phyloP scores from a whole-genome alignment of 2,888 invertebrate genomes.

The Drosophila diplacantha region DNA sequence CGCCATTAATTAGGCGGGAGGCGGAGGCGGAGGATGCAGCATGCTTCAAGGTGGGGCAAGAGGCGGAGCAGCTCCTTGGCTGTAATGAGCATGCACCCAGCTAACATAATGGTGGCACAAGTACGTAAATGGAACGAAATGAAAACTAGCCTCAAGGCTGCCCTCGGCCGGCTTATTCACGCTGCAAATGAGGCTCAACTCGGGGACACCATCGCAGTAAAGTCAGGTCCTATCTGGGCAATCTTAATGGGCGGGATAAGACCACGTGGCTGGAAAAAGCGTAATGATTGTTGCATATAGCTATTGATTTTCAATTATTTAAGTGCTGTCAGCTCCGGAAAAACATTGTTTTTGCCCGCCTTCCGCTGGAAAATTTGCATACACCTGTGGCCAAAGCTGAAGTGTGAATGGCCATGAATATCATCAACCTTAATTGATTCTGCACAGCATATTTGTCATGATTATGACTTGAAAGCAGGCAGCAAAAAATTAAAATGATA shows the following conservation, averaged over 20 bases:
- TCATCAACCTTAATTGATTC: constrained; percentile 12
- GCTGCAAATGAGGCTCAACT: constrained; percentile 36
- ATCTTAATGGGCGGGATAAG: background rate
- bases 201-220: constrained; percentile 16
- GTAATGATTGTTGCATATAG: constrained; percentile 13
- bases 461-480: constrained; percentile 11
- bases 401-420: constrained; percentile 16
- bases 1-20: constrained; percentile 39
- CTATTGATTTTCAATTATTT: constrained; percentile 37
- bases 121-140: constrained; percentile 7
- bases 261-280: background rate
- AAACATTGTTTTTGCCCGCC: constrained; percentile 2
- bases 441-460: constrained; percentile 12
- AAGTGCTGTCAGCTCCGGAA: constrained; percentile 2
- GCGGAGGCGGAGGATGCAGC: constrained; percentile 4
- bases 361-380: constrained; percentile 15
- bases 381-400: background rate
- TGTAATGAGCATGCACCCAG: constrained; percentile 13
- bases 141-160: background rate
- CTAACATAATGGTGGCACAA: constrained; percentile 25
- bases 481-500: constrained; percentile 18
- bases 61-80: no score
- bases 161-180: background rate
- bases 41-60: background rate
- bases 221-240: background rate